Evolutionary conservation across 2,113 vertebrate species (phyloP), one percentile per base, ranked within the genome.

Genomic region (Myxocyprinus asiaticus): DNA sequence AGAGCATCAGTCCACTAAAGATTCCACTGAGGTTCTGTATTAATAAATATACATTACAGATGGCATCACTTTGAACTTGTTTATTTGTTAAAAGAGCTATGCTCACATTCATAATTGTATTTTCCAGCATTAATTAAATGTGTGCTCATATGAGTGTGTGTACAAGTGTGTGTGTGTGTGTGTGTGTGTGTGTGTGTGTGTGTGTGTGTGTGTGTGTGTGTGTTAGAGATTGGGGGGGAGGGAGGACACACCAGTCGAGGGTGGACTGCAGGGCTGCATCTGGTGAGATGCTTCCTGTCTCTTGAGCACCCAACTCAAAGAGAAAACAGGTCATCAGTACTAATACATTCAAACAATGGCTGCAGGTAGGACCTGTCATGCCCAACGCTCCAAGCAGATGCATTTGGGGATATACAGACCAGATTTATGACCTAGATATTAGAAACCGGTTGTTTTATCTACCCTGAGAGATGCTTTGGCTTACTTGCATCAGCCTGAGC

Each of bases 71-170:
- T 45, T 71, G 17, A 80, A 67, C 50, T 58, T 67, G 81, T 85
- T 85, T 83, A 71, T 83, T 84, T 81, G 81, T 83, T 69, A 79
- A 86, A 85, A 79, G 81, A 85, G 79, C 55, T 78, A 42, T 86
- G 72, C 51, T 70, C 56, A 72, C 33, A 73, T 81, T 33, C 22
- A 75, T 81, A 78, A 81, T 82, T 85, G 74, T 72, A 71, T 83
- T 86, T 81, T 79, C 44, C 48, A 64, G 56, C 80, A 78, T 85
- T 82, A 83, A 84, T 82, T 83, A 81, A 33, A 1, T 33, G 22
- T 33, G 22, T 33, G 22, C 22, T 1, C 22, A 33, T 33, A 33
- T 33, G 22, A 33, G 22, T 33, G 22, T 33, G 22, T 33, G 22
- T 83, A 80, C 75, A 72, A 77, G 47, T 64, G 48, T 12, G 17